A percentile compares a stretch with the other conserved stretches of the same genome.
Conservation (phyloP, 2,888 invertebrate species). For the Chrysolina americana region DNA sequence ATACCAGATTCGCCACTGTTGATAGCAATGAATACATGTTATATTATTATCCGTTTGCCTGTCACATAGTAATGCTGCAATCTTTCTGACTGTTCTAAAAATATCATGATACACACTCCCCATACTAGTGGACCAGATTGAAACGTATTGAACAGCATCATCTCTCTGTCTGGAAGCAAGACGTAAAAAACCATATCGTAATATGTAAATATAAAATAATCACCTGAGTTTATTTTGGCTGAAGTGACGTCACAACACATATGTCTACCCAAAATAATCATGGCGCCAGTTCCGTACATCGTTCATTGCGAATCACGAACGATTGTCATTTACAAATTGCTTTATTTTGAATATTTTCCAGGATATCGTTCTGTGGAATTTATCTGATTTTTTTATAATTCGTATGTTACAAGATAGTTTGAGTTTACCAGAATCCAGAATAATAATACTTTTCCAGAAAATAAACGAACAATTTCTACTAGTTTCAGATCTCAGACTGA, state of each 20-base stretch:
- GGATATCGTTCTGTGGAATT: not conserved
- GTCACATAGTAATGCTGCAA: no score
- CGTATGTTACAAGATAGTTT: no score
- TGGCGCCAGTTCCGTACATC: constrained; percentile 37
- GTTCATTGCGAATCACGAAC: not conserved
- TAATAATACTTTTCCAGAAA: no score
- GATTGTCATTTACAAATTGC: constrained; percentile 10
- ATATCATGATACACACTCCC: not conserved
- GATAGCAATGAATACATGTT: no score
- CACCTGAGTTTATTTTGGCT: constrained; percentile 58
- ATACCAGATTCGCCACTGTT: no score
- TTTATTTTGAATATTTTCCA: not conserved
- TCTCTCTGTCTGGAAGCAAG: constrained; percentile 9
- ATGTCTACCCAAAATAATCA: constrained; percentile 56
- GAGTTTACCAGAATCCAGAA: no score
- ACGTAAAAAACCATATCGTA: constrained; percentile 29
- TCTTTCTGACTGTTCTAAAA: not conserved
- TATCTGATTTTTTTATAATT: not conserved
- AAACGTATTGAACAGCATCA: constrained; percentile 31
- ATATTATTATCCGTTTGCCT: no score
- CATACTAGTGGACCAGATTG: not conserved
- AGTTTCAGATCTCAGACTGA: no score
- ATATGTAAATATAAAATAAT: constrained; percentile 60
- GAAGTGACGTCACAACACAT: constrained; percentile 58
- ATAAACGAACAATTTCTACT: no score